Base-by-base conservation (phyloP, 2,797 vertebrate genomes). In the Alca torda region DNA sequence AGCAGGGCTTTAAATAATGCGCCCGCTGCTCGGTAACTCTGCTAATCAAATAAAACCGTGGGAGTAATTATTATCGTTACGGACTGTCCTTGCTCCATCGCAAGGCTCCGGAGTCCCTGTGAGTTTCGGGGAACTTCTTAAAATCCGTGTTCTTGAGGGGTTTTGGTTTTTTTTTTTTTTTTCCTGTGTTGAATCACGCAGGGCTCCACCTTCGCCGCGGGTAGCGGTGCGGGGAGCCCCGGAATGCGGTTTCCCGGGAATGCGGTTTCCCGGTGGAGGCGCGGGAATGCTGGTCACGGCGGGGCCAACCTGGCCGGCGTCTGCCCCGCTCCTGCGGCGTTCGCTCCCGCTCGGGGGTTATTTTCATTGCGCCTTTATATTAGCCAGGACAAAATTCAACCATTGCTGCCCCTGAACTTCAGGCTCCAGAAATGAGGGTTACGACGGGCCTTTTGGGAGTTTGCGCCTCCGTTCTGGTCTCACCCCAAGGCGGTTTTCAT, bases 1-100 rank as follows among this genome's bases (percentile, higher is more conserved):
- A 64, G 63, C 41, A 13, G 30, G 13, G 90, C 93, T 95, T 96
- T 90, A 60, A 93, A 94, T 94, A 89, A 90, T 83, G 82, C 76
- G 89, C 86, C 77, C 77, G 79, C 60, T 45, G 46, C 91, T 51
- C 23, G 54, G 33, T 16, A 76, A 48, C 79, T 83, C 86, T 33
- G 64, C 59, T 90, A 24, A 67, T 76, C 70, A 31, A 81, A 69
- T 77, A 51, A 65, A 79, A 16, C 72, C 46, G 5, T 2, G 81
- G 4, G 8, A 79, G 89, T 6, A 1, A 26, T 33, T 13, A 24
- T 16, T 11, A 7, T 41, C 35, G 18, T 74, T 39, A 2, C 4
- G 35, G 54, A 1, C 53, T 9, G 72, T 2, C 77, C 63, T 37
- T 24, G 51, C 61, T 63, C 39, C 54, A 0, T 9, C 16, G 41